A percentile compares a stretch with the other conserved stretches of the same genome.
These are phyloP conservation scores for Microcebus ravelobensis DNA, from an alignment of 2,113 vertebrate genomes.

Conservation along the genomic window DNA sequence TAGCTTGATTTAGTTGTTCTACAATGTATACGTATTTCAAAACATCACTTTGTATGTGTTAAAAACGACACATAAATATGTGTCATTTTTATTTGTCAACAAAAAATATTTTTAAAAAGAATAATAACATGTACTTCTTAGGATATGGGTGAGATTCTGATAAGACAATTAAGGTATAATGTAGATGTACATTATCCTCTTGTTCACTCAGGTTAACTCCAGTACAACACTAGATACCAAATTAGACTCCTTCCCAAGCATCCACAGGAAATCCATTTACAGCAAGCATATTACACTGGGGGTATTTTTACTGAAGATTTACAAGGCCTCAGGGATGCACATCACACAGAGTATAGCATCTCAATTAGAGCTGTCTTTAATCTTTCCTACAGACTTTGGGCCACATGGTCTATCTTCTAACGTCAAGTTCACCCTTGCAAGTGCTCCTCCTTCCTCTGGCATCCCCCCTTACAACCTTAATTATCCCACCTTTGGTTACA, in stretches of 20 bases:
- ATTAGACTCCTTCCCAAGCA: background rate
- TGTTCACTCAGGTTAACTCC: background rate
- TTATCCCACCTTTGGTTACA: background rate
- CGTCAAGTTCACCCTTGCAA: background rate
- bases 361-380: background rate
- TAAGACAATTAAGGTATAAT: background rate
- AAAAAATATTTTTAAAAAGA: background rate
- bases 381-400: background rate
- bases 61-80: background rate
- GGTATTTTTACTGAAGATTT: background rate
- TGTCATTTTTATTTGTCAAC: background rate
- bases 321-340: background rate
- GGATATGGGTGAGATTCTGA: background rate
- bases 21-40: background rate
- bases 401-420: background rate
- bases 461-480: background rate
- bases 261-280: background rate
- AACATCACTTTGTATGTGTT: background rate
- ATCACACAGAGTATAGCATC: background rate
- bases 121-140: background rate
- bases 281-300: background rate
- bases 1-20: background rate
- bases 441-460: background rate
- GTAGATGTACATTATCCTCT: background rate
- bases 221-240: background rate